phyloP scores from a whole-genome alignment of 2,113 vertebrate species.

The Microcebus murinus region DNA sequence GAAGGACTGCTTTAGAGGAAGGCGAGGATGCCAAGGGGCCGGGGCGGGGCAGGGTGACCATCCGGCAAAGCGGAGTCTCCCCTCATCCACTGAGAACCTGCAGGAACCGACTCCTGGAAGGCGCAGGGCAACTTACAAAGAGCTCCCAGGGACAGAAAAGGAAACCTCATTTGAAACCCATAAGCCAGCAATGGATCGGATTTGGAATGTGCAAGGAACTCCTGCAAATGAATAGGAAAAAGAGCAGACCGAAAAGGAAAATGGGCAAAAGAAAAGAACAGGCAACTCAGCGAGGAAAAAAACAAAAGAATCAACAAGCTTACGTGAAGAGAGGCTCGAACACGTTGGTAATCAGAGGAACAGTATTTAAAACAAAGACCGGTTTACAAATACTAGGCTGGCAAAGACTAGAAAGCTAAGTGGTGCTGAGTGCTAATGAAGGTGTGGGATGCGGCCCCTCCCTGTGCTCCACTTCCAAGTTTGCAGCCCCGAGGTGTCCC shows the following conservation, averaged over 20 bases:
- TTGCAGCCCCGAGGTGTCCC: background rate
- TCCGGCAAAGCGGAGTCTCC: background rate
- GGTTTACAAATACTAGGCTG: accelerated
- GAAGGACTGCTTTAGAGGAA: background rate
- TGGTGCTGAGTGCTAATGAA: background rate
- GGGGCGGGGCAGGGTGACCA: background rate
- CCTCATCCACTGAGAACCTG: background rate
- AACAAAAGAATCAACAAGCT: background rate
- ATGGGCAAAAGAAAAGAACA: background rate
- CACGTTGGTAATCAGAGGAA: background rate
- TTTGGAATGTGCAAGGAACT: background rate
- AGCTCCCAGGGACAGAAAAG: background rate
- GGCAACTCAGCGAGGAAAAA: background rate
- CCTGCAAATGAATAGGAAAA: background rate
- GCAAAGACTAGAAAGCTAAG: background rate
- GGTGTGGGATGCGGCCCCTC: accelerated
- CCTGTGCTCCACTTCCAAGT: background rate
- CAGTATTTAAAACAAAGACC: background rate
- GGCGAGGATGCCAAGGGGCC: background rate
- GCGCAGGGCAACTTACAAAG: background rate
- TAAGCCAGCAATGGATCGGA: background rate
- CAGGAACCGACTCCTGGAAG: background rate
- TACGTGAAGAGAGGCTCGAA: too few species aligned
- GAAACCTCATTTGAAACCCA: background rate
- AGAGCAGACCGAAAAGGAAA: background rate